phyloP scores from a whole-genome alignment of 2,113 vertebrate species.

The Phalacrocorax pelagicus region DNA sequence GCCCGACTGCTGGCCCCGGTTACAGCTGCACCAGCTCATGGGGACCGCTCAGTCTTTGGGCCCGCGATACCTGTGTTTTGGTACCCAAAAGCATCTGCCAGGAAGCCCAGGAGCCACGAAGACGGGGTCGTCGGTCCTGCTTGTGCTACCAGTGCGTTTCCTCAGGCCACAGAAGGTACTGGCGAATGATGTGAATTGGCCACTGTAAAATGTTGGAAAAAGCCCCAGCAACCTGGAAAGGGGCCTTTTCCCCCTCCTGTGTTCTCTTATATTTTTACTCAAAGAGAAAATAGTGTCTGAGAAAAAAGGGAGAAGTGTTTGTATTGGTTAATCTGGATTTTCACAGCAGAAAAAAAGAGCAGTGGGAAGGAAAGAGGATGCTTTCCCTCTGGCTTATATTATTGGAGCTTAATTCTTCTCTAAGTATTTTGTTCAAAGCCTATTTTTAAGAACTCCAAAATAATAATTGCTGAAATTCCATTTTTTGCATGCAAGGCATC shows the following conservation, averaged over 20 bases:
- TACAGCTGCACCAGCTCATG: not conserved
- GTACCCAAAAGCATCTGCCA: not conserved
- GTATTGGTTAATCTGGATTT: not conserved
- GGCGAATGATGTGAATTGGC: not conserved
- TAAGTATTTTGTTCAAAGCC: not conserved
- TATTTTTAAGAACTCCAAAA: not conserved
- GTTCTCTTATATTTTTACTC: not conserved
- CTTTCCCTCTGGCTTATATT: not conserved
- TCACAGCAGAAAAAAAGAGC: not conserved
- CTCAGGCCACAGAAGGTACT: not conserved
- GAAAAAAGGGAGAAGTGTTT: not conserved
- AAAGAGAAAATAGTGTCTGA: not conserved
- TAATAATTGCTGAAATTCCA: slow-evolving; percentile 12
- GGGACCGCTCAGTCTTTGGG: not conserved
- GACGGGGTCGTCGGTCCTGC: not conserved
- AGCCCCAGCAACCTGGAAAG: not conserved
- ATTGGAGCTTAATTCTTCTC: not conserved
- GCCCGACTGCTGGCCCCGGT: not conserved
- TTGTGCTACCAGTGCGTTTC: not conserved
- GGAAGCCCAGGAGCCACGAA: not conserved
- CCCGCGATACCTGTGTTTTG: not conserved
- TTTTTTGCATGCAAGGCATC: not conserved
- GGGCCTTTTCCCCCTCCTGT: not conserved
- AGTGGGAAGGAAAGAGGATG: not conserved
- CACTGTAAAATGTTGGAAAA: not conserved